phyloP scores from a whole-genome alignment of 2,797 vertebrate species.

The Euphonia xanthogaster region DNA sequence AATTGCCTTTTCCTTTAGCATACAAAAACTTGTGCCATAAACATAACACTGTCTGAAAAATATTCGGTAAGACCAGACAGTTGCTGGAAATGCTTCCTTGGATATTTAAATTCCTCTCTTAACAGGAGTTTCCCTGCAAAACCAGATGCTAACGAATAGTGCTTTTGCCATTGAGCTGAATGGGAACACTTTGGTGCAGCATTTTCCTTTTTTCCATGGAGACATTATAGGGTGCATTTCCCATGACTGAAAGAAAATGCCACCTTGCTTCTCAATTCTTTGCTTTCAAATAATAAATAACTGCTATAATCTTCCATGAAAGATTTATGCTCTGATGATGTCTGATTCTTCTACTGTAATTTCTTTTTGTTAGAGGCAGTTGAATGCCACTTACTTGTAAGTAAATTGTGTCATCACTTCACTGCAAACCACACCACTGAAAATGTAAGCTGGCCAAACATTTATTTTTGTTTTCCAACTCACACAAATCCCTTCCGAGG shows the following conservation, averaged over 20 bases:
- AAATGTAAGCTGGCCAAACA: neutral
- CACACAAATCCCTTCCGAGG: neutral
- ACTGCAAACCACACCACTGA: neutral
- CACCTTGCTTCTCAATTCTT: conserved; percentile 31
- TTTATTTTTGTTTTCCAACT: conserved; percentile 8
- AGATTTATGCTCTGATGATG: conserved; percentile 37
- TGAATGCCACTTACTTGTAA: conserved; percentile 46
- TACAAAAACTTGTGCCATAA: conserved; percentile 32
- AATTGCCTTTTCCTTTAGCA: conserved; percentile 52
- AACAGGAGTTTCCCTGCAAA: conserved; percentile 11
- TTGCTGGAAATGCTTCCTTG: conserved; percentile 43
- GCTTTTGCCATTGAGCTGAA: conserved; percentile 39
- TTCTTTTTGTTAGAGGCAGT: conserved; percentile 47
- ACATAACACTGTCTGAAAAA: conserved; percentile 49
- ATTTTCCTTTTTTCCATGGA: conserved; percentile 27
- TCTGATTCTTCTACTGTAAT: conserved; percentile 43
- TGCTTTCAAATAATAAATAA: conserved; percentile 57
- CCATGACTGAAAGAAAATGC: conserved; percentile 29
- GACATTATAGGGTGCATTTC: conserved; percentile 43
- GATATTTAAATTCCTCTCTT: conserved; percentile 26
- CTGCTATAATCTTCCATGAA: conserved; percentile 33
- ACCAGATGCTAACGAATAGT: conserved; percentile 23
- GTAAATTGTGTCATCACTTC: conserved; percentile 49
- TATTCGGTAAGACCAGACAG: conserved; percentile 39
- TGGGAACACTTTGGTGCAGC: conserved; percentile 10